Percentiles rank a stretch among this genome's conserved stretches.
phyloP scores from a whole-genome alignment of 2,113 vertebrate species.

The Reinhardtius hippoglossoides region DNA sequence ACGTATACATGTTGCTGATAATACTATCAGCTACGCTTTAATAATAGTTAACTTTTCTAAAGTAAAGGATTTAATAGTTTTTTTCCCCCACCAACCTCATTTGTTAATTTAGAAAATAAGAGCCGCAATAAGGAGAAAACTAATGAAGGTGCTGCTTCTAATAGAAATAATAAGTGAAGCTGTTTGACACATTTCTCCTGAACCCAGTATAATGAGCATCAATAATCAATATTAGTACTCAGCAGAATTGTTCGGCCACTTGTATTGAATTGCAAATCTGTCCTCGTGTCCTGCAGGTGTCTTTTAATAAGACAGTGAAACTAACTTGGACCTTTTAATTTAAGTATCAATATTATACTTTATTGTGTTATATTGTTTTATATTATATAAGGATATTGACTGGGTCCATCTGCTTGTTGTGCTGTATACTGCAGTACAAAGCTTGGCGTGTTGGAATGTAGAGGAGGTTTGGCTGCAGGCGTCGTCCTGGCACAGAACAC shows the following conservation, averaged over 20 bases:
- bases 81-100: too few species aligned
- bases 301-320: neutral
- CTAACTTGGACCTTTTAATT: neutral
- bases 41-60: too few species aligned
- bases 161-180: too few species aligned
- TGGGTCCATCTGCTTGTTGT: neutral
- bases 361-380: neutral
- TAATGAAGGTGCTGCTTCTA: too few species aligned
- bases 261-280: neutral
- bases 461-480: constrained; percentile 47
- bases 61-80: too few species aligned
- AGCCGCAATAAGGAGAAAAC: too few species aligned
- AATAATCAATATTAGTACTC: neutral
- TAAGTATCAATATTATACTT: neutral
- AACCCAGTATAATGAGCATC: neutral
- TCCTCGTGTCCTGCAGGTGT: neutral
- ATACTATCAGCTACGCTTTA: too few species aligned
- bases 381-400: neutral
- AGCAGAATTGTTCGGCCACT: neutral
- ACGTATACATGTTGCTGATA: too few species aligned
- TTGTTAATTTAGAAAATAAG: too few species aligned
- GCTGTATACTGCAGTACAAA: constrained; percentile 14
- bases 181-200: too few species aligned
- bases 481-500: constrained; percentile 41
- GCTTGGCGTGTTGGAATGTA: constrained; percentile 40